Percentiles rank a stretch among this genome's conserved stretches.
phyloP scores from a whole-genome alignment of 1,140 invertebrate genomes.

The Oscheius sp. region DNA sequence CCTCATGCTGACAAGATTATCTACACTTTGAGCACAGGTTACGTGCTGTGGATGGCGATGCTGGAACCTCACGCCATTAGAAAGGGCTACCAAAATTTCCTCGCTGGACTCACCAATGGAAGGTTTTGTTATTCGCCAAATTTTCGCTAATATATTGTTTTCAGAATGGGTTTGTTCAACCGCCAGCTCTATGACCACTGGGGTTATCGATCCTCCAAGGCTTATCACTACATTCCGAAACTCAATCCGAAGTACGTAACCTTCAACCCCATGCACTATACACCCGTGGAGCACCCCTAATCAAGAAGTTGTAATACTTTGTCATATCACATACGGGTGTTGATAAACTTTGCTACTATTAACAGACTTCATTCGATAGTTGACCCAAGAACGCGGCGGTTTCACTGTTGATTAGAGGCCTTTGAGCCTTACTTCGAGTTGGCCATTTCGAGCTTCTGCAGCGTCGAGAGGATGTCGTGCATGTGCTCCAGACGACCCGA shows the following conservation, averaged over 20 bases:
- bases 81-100: slow-evolving; percentile 51
- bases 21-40: slow-evolving; percentile 50
- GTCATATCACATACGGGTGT: background rate
- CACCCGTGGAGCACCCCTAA: background rate
- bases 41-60: slow-evolving; percentile 48
- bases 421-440: slow-evolving; percentile 24
- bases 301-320: background rate
- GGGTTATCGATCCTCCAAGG: slow-evolving; percentile 19
- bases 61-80: slow-evolving; percentile 55
- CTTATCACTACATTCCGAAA: slow-evolving; percentile 15
- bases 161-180: slow-evolving; percentile 35
- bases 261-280: slow-evolving; percentile 36
- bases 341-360: background rate
- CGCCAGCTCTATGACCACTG: slow-evolving; percentile 27
- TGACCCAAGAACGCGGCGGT: slow-evolving; percentile 4
- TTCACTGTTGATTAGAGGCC: background rate
- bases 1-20: slow-evolving; percentile 49
- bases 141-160: slow-evolving; percentile 7
- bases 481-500: slow-evolving; percentile 41
- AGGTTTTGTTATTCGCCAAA: slow-evolving; percentile 27
- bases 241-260: slow-evolving; percentile 23
- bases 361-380: background rate
- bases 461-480: slow-evolving; percentile 41
- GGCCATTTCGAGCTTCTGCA: slow-evolving; percentile 35
- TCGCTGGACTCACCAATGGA: slow-evolving; percentile 48